Percentiles rank a stretch among this genome's conserved stretches.
Conservation (phyloP, 2,113 vertebrate genomes). For the Hylia prasina region DNA sequence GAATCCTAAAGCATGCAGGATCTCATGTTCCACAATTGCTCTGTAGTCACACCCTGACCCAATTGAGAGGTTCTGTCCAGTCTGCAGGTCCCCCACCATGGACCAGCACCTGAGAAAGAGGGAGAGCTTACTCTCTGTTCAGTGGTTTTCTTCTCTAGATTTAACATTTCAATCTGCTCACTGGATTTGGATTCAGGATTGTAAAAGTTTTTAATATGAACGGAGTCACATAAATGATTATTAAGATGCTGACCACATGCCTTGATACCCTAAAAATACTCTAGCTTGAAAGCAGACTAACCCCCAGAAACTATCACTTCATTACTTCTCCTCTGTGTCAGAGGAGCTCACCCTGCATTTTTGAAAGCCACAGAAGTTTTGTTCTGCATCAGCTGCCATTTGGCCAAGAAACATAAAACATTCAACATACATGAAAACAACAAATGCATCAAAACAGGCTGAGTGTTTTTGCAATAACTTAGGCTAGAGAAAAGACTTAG, state of each 20-base stretch:
- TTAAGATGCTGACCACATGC: background rate
- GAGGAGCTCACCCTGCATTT: background rate
- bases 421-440: background rate
- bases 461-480: background rate
- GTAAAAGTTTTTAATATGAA: background rate
- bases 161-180: background rate
- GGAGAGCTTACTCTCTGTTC: background rate
- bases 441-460: background rate
- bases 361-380: background rate
- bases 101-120: slow-evolving; percentile 85
- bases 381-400: background rate
- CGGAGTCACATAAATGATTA: background rate
- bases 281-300: background rate
- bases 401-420: background rate
- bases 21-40: slow-evolving; percentile 86
- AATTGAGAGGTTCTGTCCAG: slow-evolving; percentile 85
- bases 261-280: background rate
- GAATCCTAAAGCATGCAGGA: slow-evolving; percentile 88
- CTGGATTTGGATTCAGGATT: background rate
- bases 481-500: background rate
- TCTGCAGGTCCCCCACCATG: slow-evolving; percentile 78
- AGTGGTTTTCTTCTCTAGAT: background rate
- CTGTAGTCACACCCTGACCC: slow-evolving; percentile 83
- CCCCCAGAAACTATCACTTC: background rate
- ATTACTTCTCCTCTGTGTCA: background rate